Percentiles rank a stretch among this genome's conserved stretches.
Evolutionary conservation across 2,888 invertebrate species (phyloP).

Genomic region (Agrochola lychnidis): DNA sequence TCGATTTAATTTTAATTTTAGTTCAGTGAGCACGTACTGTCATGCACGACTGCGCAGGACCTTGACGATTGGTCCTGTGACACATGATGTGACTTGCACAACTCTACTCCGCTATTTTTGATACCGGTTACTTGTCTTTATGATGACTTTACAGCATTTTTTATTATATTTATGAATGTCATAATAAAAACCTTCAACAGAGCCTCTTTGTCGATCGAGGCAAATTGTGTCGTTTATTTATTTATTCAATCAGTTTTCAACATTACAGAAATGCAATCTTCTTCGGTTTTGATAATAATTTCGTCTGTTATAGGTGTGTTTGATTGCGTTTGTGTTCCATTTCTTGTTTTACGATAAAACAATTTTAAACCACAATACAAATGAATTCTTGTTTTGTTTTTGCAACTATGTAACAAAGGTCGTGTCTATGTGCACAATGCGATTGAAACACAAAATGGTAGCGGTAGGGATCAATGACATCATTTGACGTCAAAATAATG

Average conservation of each 20-base stretch:
- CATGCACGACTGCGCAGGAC: slow-evolving; percentile 83
- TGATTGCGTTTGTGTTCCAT: slow-evolving; percentile 27
- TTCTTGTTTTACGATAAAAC: slow-evolving; percentile 41
- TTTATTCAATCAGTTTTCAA: slow-evolving; percentile 37
- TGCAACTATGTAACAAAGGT: slow-evolving; percentile 48
- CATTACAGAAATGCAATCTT: slow-evolving; percentile 33
- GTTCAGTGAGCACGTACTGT: slow-evolving; percentile 79
- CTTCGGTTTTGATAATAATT: slow-evolving; percentile 32
- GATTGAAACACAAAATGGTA: slow-evolving; percentile 67
- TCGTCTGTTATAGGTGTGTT: slow-evolving; percentile 14
- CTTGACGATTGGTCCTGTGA: slow-evolving; percentile 84
- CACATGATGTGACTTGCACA: slow-evolving; percentile 88
- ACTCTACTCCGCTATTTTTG: slow-evolving; percentile 82
- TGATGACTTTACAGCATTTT: slow-evolving; percentile 71
- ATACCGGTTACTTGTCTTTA: slow-evolving; percentile 72
- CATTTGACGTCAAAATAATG: slow-evolving; percentile 72
- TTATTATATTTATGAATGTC: slow-evolving; percentile 67
- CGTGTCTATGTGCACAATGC: slow-evolving; percentile 41
- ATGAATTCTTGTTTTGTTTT: slow-evolving; percentile 55
- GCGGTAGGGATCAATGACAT: slow-evolving; percentile 71
- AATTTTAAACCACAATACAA: slow-evolving; percentile 43
- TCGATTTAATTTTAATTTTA: slow-evolving; percentile 76
- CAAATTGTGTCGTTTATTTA: slow-evolving; percentile 39
- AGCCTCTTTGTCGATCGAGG: slow-evolving; percentile 40
- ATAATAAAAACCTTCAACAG: slow-evolving; percentile 65